phyloP scores from a whole-genome alignment of 1,140 invertebrate genomes.

The Stegodyphus dumicola region DNA sequence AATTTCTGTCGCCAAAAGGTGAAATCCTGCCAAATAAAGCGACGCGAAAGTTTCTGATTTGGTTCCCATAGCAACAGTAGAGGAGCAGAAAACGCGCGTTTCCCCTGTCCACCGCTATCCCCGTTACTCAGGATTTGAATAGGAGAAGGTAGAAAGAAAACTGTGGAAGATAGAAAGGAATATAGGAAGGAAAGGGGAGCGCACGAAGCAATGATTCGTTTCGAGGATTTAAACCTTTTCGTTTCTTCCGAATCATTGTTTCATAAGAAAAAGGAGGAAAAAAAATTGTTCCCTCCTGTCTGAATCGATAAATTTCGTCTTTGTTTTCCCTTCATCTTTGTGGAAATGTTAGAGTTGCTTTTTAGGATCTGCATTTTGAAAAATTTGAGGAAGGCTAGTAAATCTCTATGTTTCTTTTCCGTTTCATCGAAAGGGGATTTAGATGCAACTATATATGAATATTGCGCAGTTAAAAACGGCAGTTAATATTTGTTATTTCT shows the following conservation, averaged over 20 bases:
- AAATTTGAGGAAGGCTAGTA: too few relatives aligned
- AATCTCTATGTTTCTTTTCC: too few relatives aligned
- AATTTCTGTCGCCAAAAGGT: too few relatives aligned
- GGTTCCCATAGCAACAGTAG: constrained; percentile 38
- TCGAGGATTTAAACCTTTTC: constrained; percentile 52
- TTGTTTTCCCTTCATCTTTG: neutral
- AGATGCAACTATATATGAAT: too few relatives aligned
- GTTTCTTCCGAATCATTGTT: constrained; percentile 51
- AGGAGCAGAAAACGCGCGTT: neutral
- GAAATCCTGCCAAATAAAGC: neutral
- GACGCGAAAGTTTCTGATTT: neutral
- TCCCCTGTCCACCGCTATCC: neutral
- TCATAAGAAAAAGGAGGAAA: neutral
- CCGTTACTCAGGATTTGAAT: constrained; percentile 29
- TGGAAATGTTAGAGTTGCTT: too few relatives aligned
- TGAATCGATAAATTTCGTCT: constrained; percentile 32
- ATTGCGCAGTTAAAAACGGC: too few relatives aligned
- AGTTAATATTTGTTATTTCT: too few relatives aligned
- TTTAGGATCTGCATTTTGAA: too few relatives aligned
- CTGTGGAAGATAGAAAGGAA: constrained; percentile 28
- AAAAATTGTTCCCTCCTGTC: constrained; percentile 7
- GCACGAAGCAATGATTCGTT: constrained; percentile 38
- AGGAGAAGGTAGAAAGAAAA: neutral
- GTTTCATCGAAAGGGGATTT: too few relatives aligned
- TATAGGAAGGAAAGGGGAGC: constrained; percentile 18